Evolutionary conservation across 53 echinoderm and acorn worm species (phyloP), one percentile per base, ranked within the genome.

Genomic region (Luidia sarsii): DNA sequence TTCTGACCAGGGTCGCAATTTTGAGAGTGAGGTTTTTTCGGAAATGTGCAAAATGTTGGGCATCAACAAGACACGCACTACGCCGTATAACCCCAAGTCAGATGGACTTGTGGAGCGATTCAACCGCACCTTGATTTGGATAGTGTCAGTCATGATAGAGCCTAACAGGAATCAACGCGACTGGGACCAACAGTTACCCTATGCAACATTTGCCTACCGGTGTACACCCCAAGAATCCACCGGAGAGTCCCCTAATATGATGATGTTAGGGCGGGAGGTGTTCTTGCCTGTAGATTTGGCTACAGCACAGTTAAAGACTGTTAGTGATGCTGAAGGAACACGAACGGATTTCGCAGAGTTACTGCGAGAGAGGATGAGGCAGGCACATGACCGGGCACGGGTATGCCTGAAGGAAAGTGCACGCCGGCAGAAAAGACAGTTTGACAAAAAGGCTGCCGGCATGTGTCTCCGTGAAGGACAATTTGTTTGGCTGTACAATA

Each of bases 11-110:
- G 83, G 88, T 2, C 54, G 79, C 16, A 65, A 83, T 33, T 83
- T 88, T 68, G 82, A 82, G 38, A 53, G 67, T 2, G 2, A 39
- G 7, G 49, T 82, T 39, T 71, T 71, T 27, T 16, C 39, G 19
- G 83, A 83, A 57, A 61, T 83, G 32, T 88, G 88, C 60, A 33
- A 64, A n/a, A 46, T 88, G 16, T 60, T 88, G 10, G 83, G 83
- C 14, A 79, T 83, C 13, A 57, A 69, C 48, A 83, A 88, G 48
- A 88, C 66, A 13, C 31, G 68, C 15, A 88, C 88, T 0, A 88
- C 83, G 0, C 79, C 89, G 1, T 70, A 84, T 39, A 79, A 90
- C 55, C 85, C 90, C 2, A 84, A 80, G n/a, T 65, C 79, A 11
- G 84, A 89, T 38, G 79, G 89, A 14, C 49, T 68, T 34, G 52